Conservation (phyloP, 1,140 invertebrate genomes). For the Aleiodes sp. region DNA sequence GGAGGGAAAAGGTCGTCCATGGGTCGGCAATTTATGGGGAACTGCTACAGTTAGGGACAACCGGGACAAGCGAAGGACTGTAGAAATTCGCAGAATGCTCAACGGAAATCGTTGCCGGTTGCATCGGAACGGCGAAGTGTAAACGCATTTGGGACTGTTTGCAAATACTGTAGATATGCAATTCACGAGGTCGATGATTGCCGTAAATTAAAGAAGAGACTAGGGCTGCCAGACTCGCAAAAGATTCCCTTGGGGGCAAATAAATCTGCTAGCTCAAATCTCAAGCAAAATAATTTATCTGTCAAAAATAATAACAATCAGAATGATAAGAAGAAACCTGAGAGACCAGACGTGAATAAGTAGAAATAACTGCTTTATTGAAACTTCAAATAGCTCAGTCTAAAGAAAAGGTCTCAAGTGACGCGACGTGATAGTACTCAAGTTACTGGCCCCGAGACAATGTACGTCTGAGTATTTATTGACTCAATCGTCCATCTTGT, state of each 20-base stretch:
- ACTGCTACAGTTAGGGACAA: too few relatives aligned
- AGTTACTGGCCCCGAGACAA: too few relatives aligned
- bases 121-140: not conserved
- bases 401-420: too few relatives aligned
- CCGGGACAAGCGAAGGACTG: not conserved
- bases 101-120: not conserved
- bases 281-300: not conserved
- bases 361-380: too few relatives aligned
- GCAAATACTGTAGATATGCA: not conserved
- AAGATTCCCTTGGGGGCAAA: not conserved
- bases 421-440: too few relatives aligned
- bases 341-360: too few relatives aligned
- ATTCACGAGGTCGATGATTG: not conserved
- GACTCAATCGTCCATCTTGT: too few relatives aligned
- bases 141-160: not conserved
- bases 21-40: not conserved
- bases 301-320: too few relatives aligned
- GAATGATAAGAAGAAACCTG: too few relatives aligned
- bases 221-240: not conserved
- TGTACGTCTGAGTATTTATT: too few relatives aligned
- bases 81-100: not conserved
- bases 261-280: not conserved
- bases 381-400: too few relatives aligned
- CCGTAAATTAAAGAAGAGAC: not conserved
- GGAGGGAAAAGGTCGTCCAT: not conserved